Conservation (phyloP, 2,888 invertebrate genomes). For the Tiliacea aurago region DNA sequence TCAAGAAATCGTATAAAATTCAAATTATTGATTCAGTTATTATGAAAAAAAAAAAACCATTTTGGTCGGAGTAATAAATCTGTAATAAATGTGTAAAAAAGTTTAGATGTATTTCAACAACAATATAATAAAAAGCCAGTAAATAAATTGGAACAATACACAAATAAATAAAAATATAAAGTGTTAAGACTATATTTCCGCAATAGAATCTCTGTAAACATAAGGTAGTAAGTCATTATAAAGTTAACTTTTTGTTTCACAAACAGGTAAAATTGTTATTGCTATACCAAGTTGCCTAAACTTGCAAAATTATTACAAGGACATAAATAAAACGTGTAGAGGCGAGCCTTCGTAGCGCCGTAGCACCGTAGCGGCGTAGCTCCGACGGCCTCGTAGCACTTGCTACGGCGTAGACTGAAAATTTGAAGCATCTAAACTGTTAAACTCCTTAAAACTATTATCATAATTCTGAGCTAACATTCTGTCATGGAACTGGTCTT, state of each 20-base stretch:
- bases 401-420: constrained; percentile 80
- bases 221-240: constrained; percentile 54
- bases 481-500: constrained; percentile 82
- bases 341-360: constrained; percentile 76
- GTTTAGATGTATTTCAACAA: neutral
- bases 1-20: neutral
- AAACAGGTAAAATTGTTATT: constrained; percentile 60
- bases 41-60: neutral
- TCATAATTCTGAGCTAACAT: constrained; percentile 87
- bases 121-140: neutral
- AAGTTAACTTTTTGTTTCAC: constrained; percentile 55
- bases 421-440: constrained; percentile 83
- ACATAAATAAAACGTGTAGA: constrained; percentile 84
- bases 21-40: neutral
- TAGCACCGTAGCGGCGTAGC: constrained; percentile 72
- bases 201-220: constrained; percentile 55
- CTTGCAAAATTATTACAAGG: constrained; percentile 81
- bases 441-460: constrained; percentile 86
- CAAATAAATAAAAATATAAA: constrained; percentile 4
- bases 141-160: neutral
- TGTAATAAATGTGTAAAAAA: neutral
- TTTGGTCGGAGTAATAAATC: neutral
- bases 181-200: constrained; percentile 37
- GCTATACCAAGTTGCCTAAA: constrained; percentile 71
- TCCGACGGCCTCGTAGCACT: constrained; percentile 74